phyloP scores from a whole-genome alignment of 2,797 vertebrate genomes.

The Acipenser oxyrinchus region DNA sequence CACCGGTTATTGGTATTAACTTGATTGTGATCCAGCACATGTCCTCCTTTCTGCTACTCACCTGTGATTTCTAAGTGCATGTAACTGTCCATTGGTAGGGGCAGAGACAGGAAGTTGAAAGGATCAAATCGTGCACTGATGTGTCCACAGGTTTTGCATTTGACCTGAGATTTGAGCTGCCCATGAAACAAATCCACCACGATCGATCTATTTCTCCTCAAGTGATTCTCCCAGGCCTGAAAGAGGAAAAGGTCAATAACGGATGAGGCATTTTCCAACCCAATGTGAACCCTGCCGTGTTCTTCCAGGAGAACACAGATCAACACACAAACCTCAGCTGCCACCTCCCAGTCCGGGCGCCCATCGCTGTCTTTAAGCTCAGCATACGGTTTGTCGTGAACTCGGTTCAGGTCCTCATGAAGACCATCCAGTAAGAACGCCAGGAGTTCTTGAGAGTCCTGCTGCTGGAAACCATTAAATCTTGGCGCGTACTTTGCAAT shows the following conservation, averaged over 20 bases:
- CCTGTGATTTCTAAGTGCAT: constrained; percentile 98
- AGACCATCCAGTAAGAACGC: constrained; percentile 95
- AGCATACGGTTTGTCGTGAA: constrained; percentile 95
- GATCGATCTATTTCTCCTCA: constrained; percentile 92
- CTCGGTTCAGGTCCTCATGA: constrained; percentile 93
- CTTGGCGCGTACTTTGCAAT: constrained; percentile 97
- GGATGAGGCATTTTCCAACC: neutral
- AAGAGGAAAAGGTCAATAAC: constrained; percentile 2
- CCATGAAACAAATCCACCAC: constrained; percentile 97
- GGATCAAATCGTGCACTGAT: constrained; percentile 96
- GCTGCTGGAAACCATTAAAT: constrained; percentile 97
- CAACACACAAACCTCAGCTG: constrained; percentile 76
- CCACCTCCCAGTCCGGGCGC: constrained; percentile 92
- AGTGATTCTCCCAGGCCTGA: constrained; percentile 97
- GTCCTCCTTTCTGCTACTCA: constrained; percentile 37
- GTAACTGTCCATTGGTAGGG: constrained; percentile 97
- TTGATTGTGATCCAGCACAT: no score
- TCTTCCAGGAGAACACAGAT: neutral
- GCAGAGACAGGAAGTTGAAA: constrained; percentile 96
- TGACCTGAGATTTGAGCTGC: constrained; percentile 95
- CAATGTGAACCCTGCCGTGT: neutral
- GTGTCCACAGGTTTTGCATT: constrained; percentile 96
- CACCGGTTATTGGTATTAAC: no score
- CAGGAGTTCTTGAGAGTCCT: constrained; percentile 94
- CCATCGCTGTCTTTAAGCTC: constrained; percentile 95